phyloP scores from a whole-genome alignment of 2,113 vertebrate species.

The Phasianus colchicus region DNA sequence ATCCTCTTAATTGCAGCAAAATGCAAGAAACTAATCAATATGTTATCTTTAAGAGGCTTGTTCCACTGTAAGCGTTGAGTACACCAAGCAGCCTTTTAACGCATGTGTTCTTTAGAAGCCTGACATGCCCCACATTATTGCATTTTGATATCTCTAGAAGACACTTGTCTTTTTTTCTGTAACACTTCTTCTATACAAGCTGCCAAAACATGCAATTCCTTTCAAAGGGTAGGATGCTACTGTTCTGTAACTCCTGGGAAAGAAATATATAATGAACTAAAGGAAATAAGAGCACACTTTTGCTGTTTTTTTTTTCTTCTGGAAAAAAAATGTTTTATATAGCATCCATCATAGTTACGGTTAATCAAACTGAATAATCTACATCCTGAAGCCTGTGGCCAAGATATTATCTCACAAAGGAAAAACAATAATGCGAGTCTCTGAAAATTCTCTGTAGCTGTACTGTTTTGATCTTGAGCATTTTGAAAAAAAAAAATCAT shows the following conservation, averaged over 20 bases:
- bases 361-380: neutral
- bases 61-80: neutral
- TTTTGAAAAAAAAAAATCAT: neutral
- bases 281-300: neutral
- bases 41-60: neutral
- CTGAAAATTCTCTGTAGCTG: neutral
- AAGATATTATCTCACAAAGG: neutral
- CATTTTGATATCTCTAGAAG: neutral
- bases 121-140: neutral
- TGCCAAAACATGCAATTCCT: neutral
- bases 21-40: neutral
- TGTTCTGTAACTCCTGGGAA: neutral
- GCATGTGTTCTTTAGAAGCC: neutral
- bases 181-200: neutral
- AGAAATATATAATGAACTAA: neutral
- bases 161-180: neutral
- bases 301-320: neutral
- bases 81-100: neutral
- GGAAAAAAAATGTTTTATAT: neutral
- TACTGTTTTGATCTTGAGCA: neutral
- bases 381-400: neutral
- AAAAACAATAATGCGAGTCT: neutral
- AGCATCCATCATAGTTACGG: neutral
- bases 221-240: neutral
- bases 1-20: neutral